A percentile compares a stretch with the other conserved stretches of the same genome.
These are phyloP conservation scores for Aromia moschata DNA, from an alignment of 2,888 invertebrate species.

Conservation along the genomic window DNA sequence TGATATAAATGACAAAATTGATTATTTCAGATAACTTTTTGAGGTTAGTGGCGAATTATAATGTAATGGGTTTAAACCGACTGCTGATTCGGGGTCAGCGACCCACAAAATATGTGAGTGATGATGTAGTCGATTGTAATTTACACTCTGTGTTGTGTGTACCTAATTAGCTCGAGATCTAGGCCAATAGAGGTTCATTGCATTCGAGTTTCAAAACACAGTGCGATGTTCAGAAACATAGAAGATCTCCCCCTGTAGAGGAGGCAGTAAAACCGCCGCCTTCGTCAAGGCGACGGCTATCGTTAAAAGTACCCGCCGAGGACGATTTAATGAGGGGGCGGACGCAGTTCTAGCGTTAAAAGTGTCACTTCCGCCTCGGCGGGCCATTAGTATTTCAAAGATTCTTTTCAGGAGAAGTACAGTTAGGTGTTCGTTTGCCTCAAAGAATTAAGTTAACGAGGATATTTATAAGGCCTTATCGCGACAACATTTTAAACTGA, in stretches of 20 bases:
- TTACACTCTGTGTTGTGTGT: no score
- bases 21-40: not conserved
- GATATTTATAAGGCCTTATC: slow-evolving; percentile 61
- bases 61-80: not conserved
- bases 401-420: slow-evolving; percentile 32
- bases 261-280: not conserved
- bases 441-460: slow-evolving; percentile 60
- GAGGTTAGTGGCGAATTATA: not conserved
- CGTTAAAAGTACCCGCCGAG: slow-evolving; percentile 8
- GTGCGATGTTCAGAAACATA: not conserved
- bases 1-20: not conserved
- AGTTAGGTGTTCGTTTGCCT: slow-evolving; percentile 48
- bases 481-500: slow-evolving; percentile 59
- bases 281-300: not conserved
- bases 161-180: no score
- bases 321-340: slow-evolving; percentile 15
- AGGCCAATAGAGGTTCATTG: no score
- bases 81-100: no score
- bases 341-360: slow-evolving; percentile 15
- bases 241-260: not conserved
- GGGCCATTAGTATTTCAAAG: slow-evolving; percentile 35
- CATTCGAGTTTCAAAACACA: no score
- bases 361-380: slow-evolving; percentile 28
- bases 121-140: no score
- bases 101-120: no score